Conservation (phyloP, 2,113 vertebrate genomes). For the Notothenia rossii region DNA sequence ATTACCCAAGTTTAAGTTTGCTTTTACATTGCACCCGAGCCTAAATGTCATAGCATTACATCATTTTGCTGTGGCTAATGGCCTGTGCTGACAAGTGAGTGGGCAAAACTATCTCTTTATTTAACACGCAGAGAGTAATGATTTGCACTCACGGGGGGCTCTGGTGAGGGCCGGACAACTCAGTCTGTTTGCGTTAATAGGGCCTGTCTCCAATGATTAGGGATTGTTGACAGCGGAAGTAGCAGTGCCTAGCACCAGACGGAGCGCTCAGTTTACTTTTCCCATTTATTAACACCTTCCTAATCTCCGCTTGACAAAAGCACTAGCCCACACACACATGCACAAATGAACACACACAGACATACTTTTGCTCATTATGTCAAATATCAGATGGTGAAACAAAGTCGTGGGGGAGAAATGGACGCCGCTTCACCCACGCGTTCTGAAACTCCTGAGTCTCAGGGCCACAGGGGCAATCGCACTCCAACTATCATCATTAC, state of each 20-base stretch:
- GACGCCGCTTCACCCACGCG: slow-evolving; percentile 58
- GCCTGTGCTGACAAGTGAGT: slow-evolving; percentile 57
- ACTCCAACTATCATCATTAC: slow-evolving; percentile 71
- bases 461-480: slow-evolving; percentile 61
- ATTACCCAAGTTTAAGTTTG: slow-evolving; percentile 45
- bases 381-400: slow-evolving; percentile 71
- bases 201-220: slow-evolving; percentile 76
- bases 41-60: slow-evolving; percentile 62
- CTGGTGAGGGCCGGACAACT: slow-evolving; percentile 69
- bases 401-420: slow-evolving; percentile 50
- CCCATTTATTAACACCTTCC: slow-evolving; percentile 63
- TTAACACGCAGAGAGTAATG: slow-evolving; percentile 71
- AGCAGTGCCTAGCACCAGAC: slow-evolving; percentile 66
- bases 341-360: neutral
- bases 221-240: slow-evolving; percentile 73
- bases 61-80: slow-evolving; percentile 66
- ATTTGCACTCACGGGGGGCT: slow-evolving; percentile 69
- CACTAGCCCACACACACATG: neutral
- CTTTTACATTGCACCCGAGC: slow-evolving; percentile 25
- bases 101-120: slow-evolving; percentile 52
- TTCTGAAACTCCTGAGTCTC: slow-evolving; percentile 65
- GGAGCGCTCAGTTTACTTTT: slow-evolving; percentile 46
- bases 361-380: slow-evolving; percentile 69
- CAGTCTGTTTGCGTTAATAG: slow-evolving; percentile 74
- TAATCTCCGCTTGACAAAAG: slow-evolving; percentile 39